These are phyloP conservation scores for Paramormyrops kingsleyae DNA, from an alignment of 2,113 vertebrate species.

Conservation along the genomic window DNA sequence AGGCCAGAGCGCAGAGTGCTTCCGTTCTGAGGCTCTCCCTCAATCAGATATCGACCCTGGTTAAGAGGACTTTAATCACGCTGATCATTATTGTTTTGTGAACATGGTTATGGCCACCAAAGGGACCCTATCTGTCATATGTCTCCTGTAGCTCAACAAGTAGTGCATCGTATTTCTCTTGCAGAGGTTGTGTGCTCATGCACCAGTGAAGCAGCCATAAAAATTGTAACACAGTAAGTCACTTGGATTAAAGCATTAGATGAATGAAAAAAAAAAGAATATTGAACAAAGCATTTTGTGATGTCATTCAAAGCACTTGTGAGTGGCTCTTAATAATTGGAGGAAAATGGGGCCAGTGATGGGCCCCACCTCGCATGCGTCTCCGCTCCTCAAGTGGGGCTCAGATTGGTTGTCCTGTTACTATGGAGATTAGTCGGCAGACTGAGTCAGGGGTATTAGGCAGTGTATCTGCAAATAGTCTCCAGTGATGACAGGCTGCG, in stretches of 20 bases:
- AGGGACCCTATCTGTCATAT: not conserved
- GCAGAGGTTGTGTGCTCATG: not conserved
- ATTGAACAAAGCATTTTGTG: not conserved
- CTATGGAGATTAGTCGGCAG: constrained; percentile 14
- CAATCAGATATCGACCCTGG: not conserved
- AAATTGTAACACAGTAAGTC: not conserved
- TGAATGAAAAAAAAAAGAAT: not conserved
- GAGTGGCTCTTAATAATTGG: not conserved
- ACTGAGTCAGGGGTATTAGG: constrained; percentile 1
- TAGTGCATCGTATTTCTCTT: not conserved
- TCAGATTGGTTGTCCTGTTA: constrained; percentile 8
- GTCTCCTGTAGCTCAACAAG: not conserved
- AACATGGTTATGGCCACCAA: not conserved
- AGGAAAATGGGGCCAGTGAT: not conserved
- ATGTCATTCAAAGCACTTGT: not conserved
- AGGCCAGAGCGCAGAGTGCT: not conserved
- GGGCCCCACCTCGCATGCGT: not conserved
- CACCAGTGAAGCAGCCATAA: not conserved
- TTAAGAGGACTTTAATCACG: not conserved
- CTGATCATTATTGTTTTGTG: not conserved
- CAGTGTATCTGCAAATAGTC: constrained; percentile 9
- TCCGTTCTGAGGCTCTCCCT: not conserved
- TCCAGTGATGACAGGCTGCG: not conserved
- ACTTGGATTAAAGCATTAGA: not conserved
- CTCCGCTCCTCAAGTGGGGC: not conserved